A percentile compares a stretch with the other conserved stretches of the same genome.
Evolutionary conservation across 2,113 vertebrate genomes (phyloP).

Genomic region (Brachionichthys hirsutus): DNA sequence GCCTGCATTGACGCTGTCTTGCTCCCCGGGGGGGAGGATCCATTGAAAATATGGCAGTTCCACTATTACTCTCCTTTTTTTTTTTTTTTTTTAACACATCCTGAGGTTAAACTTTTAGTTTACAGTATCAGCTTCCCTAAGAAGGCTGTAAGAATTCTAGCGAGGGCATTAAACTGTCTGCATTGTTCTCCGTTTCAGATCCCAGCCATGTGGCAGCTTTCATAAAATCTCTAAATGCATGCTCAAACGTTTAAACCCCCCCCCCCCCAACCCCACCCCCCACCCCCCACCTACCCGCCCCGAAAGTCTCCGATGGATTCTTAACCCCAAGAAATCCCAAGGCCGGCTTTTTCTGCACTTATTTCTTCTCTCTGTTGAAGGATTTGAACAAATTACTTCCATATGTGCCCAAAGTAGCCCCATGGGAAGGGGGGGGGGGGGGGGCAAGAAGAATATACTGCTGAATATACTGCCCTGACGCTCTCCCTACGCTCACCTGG

Average conservation of each 20-base stretch:
- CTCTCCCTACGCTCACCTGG: conserved; percentile 65
- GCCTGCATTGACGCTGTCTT: neutral
- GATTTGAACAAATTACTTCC: conserved; percentile 73
- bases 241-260: conserved; percentile 14
- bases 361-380: conserved; percentile 53
- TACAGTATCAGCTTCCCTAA: neutral
- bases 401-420: conserved; percentile 69
- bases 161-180: neutral
- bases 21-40: neutral
- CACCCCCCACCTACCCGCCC: conserved; percentile 29
- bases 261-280: neutral
- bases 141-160: neutral
- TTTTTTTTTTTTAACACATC: neutral
- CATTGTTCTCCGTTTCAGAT: conserved; percentile 10
- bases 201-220: neutral
- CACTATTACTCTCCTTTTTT: neutral
- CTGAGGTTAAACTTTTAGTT: neutral
- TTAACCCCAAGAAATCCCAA: neutral
- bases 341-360: conserved; percentile 9
- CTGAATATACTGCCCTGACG: conserved; percentile 61
- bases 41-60: neutral
- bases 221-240: neutral
- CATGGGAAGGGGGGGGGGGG: conserved; percentile 52
- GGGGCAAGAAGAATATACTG: conserved; percentile 60
- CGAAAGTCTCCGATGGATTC: conserved; percentile 37